Evolutionary conservation across 2,113 vertebrate genomes (phyloP).

Genomic region (Marcusenius ussheri): DNA sequence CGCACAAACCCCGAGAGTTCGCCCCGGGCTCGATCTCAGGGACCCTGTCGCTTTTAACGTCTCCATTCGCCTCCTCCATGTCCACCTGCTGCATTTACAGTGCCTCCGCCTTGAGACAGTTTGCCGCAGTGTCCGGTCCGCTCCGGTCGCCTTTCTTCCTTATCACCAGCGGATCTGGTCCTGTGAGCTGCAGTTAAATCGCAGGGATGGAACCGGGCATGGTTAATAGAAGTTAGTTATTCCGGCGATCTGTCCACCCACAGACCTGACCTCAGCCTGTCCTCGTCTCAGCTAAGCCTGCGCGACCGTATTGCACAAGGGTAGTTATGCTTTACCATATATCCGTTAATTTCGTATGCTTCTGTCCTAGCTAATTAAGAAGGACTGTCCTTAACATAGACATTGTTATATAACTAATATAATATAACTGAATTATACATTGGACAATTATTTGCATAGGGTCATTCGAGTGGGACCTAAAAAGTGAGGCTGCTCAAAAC

Average conservation of each 20-base stretch:
- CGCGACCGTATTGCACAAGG: background rate
- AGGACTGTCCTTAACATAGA: background rate
- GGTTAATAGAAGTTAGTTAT: slow-evolving; percentile 1
- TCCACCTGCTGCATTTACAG: background rate
- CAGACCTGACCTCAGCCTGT: background rate
- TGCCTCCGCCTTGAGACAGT: background rate
- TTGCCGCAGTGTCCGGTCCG: background rate
- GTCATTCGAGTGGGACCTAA: background rate
- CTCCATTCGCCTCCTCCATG: slow-evolving; percentile 25
- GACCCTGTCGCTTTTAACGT: background rate
- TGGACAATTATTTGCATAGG: background rate
- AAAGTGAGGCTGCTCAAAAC: background rate
- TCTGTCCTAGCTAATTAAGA: no score
- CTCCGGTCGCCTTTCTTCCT: background rate
- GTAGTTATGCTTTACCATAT: background rate
- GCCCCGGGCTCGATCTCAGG: slow-evolving; percentile 4
- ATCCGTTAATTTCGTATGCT: background rate
- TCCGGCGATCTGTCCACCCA: background rate
- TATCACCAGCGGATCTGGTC: background rate
- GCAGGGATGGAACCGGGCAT: background rate
- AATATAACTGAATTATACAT: background rate
- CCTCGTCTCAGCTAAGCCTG: background rate
- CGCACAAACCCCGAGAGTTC: slow-evolving; percentile 25
- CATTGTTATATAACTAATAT: background rate
- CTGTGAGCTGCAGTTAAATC: background rate